A percentile compares a stretch with the other conserved stretches of the same genome.
These are phyloP conservation scores for Epinephelus fuscoguttatus DNA, from an alignment of 2,113 vertebrate genomes.

Conservation along the genomic window DNA sequence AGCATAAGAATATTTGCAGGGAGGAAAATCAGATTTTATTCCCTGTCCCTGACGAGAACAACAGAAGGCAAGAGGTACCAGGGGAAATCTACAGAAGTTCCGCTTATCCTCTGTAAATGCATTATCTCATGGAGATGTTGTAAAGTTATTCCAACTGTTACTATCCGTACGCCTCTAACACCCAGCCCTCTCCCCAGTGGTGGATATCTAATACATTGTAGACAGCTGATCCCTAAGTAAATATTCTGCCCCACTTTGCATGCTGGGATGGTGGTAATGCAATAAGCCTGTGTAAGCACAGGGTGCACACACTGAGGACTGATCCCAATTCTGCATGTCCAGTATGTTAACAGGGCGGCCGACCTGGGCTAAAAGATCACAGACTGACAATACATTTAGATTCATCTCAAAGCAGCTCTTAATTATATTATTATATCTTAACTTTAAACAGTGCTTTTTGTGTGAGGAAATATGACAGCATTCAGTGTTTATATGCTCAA, in stretches of 20 bases:
- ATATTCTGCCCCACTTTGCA: conserved; percentile 70
- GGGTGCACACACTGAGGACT: conserved; percentile 33
- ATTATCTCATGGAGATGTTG: conserved; percentile 62
- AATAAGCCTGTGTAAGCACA: conserved; percentile 72
- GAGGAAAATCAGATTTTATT: conserved; percentile 45
- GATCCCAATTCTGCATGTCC: conserved; percentile 47
- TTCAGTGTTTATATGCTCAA: background rate
- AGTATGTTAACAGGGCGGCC: conserved; percentile 28
- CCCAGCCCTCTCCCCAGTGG: conserved; percentile 19
- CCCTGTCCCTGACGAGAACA: conserved; percentile 34
- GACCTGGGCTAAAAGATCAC: conserved; percentile 1
- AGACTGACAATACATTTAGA: background rate
- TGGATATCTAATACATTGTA: conserved; percentile 63
- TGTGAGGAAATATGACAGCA: background rate
- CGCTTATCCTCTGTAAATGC: conserved; percentile 58
- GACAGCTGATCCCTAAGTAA: conserved; percentile 74
- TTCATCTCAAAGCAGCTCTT: background rate
- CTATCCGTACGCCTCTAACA: conserved; percentile 17
- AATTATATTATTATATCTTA: background rate
- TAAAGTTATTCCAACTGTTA: conserved; percentile 64
- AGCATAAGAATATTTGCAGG: conserved; percentile 11
- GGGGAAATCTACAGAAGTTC: conserved; percentile 68
- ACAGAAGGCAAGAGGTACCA: conserved; percentile 25
- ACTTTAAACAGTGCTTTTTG: background rate
- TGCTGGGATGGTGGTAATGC: conserved; percentile 60